These are phyloP conservation scores for Cyclopterus lumpus DNA, from an alignment of 2,797 vertebrate genomes.

Conservation along the genomic window DNA sequence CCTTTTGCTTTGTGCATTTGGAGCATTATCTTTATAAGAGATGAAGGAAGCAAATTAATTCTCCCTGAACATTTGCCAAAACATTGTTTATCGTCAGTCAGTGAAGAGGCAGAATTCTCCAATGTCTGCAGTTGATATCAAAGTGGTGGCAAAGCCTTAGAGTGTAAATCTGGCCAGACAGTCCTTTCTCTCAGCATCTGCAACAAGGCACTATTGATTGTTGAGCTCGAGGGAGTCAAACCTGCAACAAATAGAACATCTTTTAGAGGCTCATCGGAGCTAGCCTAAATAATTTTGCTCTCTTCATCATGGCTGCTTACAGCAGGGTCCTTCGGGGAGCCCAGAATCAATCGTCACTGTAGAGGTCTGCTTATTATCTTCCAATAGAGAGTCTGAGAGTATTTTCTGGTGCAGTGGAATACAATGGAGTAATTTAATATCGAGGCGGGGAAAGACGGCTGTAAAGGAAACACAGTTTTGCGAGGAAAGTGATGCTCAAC, in stretches of 20 bases:
- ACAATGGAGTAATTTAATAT: constrained; percentile 60
- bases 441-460: constrained; percentile 3
- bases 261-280: constrained; percentile 62
- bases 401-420: constrained; percentile 56
- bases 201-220: constrained; percentile 72
- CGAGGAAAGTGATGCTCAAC: constrained; percentile 33
- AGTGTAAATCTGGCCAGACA: constrained; percentile 51
- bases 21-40: constrained; percentile 52
- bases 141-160: constrained; percentile 38
- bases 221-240: constrained; percentile 63
- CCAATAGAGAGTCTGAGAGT: constrained; percentile 59
- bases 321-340: constrained; percentile 50
- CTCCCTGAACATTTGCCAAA: constrained; percentile 49
- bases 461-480: constrained; percentile 39
- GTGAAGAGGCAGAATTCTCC: constrained; percentile 37
- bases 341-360: constrained; percentile 72
- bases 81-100: constrained; percentile 44
- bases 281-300: constrained; percentile 78
- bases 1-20: constrained; percentile 33
- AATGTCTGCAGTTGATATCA: constrained; percentile 40
- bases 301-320: constrained; percentile 76
- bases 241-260: constrained; percentile 67
- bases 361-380: constrained; percentile 73
- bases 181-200: constrained; percentile 56
- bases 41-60: constrained; percentile 40